phyloP scores from a whole-genome alignment of 1,140 invertebrate species.

The Belonocnema kinseyi region DNA sequence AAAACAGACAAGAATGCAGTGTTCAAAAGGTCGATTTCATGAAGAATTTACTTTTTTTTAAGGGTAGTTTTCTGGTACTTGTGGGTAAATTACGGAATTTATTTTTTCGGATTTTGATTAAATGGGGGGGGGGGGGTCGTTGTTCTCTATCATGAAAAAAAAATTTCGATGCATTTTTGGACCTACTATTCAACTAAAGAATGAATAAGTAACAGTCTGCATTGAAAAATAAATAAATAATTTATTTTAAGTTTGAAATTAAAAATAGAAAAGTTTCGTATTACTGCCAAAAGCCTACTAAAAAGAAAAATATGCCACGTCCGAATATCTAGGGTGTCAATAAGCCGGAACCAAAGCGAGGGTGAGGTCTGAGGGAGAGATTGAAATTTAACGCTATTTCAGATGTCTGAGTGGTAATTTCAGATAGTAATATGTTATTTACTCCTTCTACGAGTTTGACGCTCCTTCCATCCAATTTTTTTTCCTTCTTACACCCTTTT shows the following conservation, averaged over 20 bases:
- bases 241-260: not conserved
- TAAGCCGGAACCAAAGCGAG: not conserved
- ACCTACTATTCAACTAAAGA: no score
- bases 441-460: not conserved
- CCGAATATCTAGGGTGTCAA: not conserved
- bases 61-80: no score
- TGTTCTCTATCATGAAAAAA: no score
- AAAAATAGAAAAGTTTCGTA: not conserved
- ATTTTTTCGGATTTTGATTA: no score
- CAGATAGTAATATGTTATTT: slow-evolving; percentile 20
- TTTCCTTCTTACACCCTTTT: not conserved
- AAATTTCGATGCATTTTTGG: no score
- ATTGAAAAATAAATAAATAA: no score
- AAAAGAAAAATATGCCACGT: not conserved
- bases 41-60: no score
- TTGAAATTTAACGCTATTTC: slow-evolving; percentile 6
- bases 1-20: no score
- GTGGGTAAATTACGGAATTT: no score
- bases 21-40: no score
- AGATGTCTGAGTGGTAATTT: slow-evolving; percentile 20
- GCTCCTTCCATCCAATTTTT: slow-evolving; percentile 2
- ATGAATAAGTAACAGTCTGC: no score
- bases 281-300: not conserved
- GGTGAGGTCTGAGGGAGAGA: not conserved
- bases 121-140: no score